Evolutionary conservation across 2,113 vertebrate genomes (phyloP).

Genomic region (Chloroceryle aenea): DNA sequence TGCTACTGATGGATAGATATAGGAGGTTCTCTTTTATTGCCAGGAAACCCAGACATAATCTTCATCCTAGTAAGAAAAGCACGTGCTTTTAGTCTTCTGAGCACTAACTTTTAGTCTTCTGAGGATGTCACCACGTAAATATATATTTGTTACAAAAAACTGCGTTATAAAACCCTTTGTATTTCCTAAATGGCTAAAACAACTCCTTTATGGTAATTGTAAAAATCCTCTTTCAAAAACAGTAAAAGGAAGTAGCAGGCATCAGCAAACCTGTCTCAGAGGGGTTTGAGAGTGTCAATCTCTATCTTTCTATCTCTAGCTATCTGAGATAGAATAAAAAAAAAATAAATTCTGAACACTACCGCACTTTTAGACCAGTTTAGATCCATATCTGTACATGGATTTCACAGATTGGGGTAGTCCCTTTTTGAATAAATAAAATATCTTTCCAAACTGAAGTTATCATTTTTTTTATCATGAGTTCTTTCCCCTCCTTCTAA

Average conservation of each 20-base stretch:
- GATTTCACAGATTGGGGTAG: background rate
- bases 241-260: background rate
- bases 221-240: background rate
- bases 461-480: background rate
- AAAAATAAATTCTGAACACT: background rate
- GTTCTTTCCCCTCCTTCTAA: background rate
- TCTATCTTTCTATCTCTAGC: background rate
- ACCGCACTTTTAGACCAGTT: background rate
- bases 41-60: background rate
- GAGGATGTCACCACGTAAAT: background rate
- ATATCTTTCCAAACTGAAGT: background rate
- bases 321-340: background rate
- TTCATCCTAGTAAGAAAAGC: background rate
- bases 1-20: background rate
- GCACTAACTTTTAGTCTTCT: background rate
- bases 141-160: background rate
- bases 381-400: background rate
- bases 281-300: background rate
- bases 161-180: background rate
- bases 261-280: background rate
- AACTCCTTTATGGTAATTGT: background rate
- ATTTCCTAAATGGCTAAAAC: background rate
- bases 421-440: background rate
- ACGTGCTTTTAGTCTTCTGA: background rate
- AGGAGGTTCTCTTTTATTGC: background rate